Percentiles rank a stretch among this genome's conserved stretches.
These are phyloP conservation scores for Pteria penguin DNA, from an alignment of 2,888 invertebrate genomes.

Conservation along the genomic window DNA sequence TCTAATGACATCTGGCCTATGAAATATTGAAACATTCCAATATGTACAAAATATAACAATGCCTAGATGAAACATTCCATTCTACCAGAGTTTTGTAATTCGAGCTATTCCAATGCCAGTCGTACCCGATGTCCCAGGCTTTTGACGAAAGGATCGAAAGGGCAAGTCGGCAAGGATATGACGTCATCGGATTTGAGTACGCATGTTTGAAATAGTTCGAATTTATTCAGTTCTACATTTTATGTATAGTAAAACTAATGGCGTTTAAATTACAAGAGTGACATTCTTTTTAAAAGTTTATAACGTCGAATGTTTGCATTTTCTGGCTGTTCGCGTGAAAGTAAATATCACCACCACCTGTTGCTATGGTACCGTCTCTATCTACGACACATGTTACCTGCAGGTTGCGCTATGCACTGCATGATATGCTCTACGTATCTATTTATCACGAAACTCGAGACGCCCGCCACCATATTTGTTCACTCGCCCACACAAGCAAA, in stretches of 20 bases:
- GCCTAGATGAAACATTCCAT: neutral
- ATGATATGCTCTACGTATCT: no score
- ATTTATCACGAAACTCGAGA: neutral
- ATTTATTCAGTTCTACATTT: neutral
- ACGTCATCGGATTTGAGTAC: conserved; percentile 1
- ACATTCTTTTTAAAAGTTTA: no score
- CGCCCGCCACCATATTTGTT: neutral
- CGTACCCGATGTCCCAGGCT: neutral
- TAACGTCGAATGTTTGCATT: no score
- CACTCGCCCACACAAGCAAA: neutral
- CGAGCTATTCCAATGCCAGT: neutral
- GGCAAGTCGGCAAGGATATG: conserved; percentile 6
- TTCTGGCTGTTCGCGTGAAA: no score
- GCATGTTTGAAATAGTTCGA: conserved; percentile 3
- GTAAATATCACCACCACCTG: no score
- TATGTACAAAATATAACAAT: neutral
- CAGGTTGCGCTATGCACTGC: no score
- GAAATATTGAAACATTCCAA: neutral
- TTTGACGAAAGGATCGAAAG: conserved; percentile 5
- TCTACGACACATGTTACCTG: no score
- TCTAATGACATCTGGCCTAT: neutral
- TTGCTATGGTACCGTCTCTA: no score
- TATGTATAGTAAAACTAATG: neutral
- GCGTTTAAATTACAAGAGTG: no score
- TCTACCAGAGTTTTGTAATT: neutral